Percentiles rank a stretch among this genome's conserved stretches.
These are phyloP conservation scores for Stomatorhinus ivindoensis DNA, from an alignment of 2,113 vertebrate species.

Conservation along the genomic window DNA sequence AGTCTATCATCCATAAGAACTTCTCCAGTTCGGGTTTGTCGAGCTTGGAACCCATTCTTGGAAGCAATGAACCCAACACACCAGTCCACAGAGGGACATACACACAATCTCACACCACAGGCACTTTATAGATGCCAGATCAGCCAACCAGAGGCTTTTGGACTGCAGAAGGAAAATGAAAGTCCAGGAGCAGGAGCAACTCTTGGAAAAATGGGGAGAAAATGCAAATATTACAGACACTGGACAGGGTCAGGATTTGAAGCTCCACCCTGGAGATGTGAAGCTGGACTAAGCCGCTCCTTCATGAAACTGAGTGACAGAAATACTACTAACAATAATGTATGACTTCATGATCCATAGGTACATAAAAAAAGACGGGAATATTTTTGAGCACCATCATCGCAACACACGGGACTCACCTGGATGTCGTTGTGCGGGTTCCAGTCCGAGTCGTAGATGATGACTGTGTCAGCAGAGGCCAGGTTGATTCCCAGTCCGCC, in stretches of 20 bases:
- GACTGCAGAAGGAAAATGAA: not conserved
- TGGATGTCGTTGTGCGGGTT: constrained; percentile 99
- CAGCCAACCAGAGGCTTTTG: not conserved
- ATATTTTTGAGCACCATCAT: not conserved
- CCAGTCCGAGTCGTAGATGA: constrained; percentile 99
- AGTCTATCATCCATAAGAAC: not conserved
- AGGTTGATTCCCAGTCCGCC: constrained; percentile 96
- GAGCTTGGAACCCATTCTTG: not conserved
- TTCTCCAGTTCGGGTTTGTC: not conserved
- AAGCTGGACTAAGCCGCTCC: not conserved
- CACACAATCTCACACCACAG: not conserved
- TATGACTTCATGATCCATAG: not conserved
- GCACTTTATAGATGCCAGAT: not conserved
- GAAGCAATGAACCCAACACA: not conserved
- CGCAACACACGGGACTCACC: constrained; percentile 47
- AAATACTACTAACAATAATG: not conserved
- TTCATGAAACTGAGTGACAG: not conserved
- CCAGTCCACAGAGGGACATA: not conserved
- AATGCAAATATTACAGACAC: not conserved
- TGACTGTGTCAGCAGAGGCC: constrained; percentile 89
- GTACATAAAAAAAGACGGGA: not conserved
- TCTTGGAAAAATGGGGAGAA: not conserved
- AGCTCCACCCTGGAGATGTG: not conserved
- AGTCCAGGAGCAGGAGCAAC: not conserved
- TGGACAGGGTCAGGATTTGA: not conserved